Percentiles rank a stretch among this genome's conserved stretches.
These are phyloP conservation scores for Pseudochirops corinnae DNA, from an alignment of 2,797 vertebrate species.

Conservation along the genomic window DNA sequence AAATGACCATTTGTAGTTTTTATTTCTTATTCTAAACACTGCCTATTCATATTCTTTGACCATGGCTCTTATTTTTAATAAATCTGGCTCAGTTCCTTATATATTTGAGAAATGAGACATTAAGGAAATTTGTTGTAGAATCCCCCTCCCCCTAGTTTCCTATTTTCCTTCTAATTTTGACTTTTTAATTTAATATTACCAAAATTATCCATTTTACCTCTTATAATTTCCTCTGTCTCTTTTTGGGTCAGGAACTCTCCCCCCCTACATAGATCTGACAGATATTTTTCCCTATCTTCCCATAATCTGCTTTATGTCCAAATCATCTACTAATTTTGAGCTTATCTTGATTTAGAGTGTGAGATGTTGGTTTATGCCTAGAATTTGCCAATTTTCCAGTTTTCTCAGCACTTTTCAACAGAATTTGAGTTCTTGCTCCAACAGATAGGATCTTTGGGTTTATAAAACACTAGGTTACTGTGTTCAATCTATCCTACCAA, in stretches of 20 bases:
- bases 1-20: background rate
- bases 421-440: background rate
- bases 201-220: background rate
- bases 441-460: background rate
- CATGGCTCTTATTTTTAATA: background rate
- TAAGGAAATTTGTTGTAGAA: background rate
- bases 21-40: background rate
- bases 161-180: background rate
- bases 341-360: background rate
- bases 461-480: background rate
- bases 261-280: background rate
- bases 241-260: background rate
- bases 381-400: background rate
- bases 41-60: background rate
- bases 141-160: background rate
- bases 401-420: background rate
- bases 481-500: background rate
- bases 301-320: background rate
- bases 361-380: background rate
- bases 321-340: background rate
- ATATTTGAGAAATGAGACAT: background rate
- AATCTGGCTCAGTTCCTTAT: background rate
- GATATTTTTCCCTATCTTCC: background rate
- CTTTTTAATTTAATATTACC: background rate
- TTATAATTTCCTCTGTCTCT: background rate